phyloP scores from a whole-genome alignment of 2,888 invertebrate species.

The Eupithecia vulgata region DNA sequence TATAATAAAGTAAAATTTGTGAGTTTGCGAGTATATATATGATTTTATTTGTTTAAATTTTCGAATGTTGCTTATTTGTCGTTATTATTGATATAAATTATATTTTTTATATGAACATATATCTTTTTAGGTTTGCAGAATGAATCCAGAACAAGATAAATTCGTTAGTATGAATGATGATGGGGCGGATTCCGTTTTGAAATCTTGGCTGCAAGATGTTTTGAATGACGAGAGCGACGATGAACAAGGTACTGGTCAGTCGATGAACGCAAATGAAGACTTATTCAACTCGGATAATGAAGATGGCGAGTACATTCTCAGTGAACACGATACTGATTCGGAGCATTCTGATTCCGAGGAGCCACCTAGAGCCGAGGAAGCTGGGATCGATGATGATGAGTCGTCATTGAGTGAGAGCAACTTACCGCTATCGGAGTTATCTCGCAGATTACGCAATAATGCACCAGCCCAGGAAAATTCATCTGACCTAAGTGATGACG shows the following conservation, averaged over 20 bases:
- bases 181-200: constrained; percentile 7
- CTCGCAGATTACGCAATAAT: constrained; percentile 9
- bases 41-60: too few species aligned
- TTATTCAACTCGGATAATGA: constrained; percentile 2
- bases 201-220: constrained; percentile 10
- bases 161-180: constrained; percentile 1
- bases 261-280: constrained; percentile 6
- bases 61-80: too few species aligned
- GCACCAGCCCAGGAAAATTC: background rate
- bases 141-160: constrained; percentile 1
- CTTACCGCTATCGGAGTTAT: constrained; percentile 6
- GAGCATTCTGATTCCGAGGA: constrained; percentile 6
- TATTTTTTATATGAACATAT: too few species aligned
- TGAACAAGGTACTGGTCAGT: constrained; percentile 7
- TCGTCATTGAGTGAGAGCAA: constrained; percentile 5
- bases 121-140: background rate
- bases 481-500: constrained; percentile 7
- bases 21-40: too few species aligned
- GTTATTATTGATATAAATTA: too few species aligned
- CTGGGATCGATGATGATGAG: constrained; percentile 7
- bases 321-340: constrained; percentile 6
- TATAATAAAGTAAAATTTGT: too few species aligned
- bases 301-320: constrained; percentile 6
- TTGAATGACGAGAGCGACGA: constrained; percentile 9
- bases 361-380: constrained; percentile 6